These are phyloP conservation scores for Boleophthalmus pectinirostris DNA, from an alignment of 2,113 vertebrate species.

Conservation along the genomic window DNA sequence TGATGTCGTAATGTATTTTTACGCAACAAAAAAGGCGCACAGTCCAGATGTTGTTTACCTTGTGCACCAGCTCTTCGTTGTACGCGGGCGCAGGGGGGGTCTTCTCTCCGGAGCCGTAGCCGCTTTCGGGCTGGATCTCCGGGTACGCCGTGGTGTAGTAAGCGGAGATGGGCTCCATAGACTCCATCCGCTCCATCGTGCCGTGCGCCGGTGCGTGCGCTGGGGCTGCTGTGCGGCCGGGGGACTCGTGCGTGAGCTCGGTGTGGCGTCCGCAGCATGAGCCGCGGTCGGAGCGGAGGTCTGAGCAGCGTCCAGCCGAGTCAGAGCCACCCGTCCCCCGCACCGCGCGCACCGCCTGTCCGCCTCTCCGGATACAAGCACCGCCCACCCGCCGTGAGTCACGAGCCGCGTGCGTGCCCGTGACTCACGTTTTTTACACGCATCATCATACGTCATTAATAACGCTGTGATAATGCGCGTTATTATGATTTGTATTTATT, in stretches of 20 bases:
- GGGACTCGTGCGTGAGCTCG: not conserved
- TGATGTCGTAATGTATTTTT: too few species aligned
- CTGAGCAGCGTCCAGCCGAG: not conserved
- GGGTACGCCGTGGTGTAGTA: conserved; percentile 64
- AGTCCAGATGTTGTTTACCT: conserved; percentile 62
- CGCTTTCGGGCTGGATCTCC: conserved; percentile 67
- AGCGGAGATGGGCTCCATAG: conserved; percentile 71
- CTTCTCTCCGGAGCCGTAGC: conserved; percentile 51
- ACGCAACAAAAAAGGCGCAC: too few species aligned
- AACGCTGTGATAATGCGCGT: too few species aligned
- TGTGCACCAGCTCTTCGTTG: conserved; percentile 79
- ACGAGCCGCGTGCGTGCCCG: conserved; percentile 25
- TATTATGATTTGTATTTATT: too few species aligned
- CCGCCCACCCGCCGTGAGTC: conserved; percentile 33
- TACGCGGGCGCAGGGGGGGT: conserved; percentile 53
- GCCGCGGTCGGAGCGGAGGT: not conserved
- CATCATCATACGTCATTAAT: too few species aligned
- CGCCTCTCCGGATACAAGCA: conserved; percentile 66
- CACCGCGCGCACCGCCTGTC: not conserved
- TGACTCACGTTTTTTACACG: not conserved
- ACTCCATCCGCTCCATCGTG: conserved; percentile 64
- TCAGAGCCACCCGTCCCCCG: not conserved
- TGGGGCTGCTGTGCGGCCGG: not conserved
- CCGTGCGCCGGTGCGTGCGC: conserved; percentile 1
- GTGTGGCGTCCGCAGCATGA: not conserved